These are phyloP conservation scores for Cistogaster globosa DNA, from an alignment of 2,888 invertebrate genomes.

Conservation along the genomic window DNA sequence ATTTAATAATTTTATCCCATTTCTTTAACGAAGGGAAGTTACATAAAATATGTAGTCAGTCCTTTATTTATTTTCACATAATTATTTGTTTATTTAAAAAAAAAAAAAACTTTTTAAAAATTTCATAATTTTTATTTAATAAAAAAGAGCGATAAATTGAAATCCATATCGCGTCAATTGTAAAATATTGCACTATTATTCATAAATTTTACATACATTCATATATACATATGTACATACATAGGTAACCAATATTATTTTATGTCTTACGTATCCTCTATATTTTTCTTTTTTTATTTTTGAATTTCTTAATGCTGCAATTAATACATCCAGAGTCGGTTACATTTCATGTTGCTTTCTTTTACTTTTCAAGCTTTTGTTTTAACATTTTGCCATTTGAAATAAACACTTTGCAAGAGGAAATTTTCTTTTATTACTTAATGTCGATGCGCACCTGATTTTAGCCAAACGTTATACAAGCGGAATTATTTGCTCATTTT, in stretches of 20 bases:
- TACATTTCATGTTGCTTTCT: slow-evolving; percentile 32
- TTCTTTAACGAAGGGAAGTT: too few species aligned
- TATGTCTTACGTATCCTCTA: slow-evolving; percentile 12
- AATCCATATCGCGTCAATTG: slow-evolving; percentile 30
- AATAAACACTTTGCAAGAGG: neutral
- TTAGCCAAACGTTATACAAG: slow-evolving; percentile 48
- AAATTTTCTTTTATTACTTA: slow-evolving; percentile 16
- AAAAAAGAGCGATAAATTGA: neutral
- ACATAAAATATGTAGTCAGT: too few species aligned
- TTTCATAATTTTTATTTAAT: neutral
- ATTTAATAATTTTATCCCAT: too few species aligned
- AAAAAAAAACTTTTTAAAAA: too few species aligned
- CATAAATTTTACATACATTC: slow-evolving; percentile 4
- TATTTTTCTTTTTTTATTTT: neutral
- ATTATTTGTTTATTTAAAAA: neutral
- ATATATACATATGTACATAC: neutral
- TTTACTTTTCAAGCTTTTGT: slow-evolving; percentile 11
- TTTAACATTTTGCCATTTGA: neutral
- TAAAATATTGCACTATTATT: slow-evolving; percentile 16
- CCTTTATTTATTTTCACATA: too few species aligned
- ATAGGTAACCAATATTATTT: slow-evolving; percentile 18
- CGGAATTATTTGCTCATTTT: slow-evolving; percentile 52
- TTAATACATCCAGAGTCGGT: slow-evolving; percentile 44
- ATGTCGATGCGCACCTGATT: slow-evolving; percentile 38
- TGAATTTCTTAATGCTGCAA: neutral